Evolutionary conservation across 2,888 invertebrate species (phyloP).

Genomic region (Onchidella celtica): DNA sequence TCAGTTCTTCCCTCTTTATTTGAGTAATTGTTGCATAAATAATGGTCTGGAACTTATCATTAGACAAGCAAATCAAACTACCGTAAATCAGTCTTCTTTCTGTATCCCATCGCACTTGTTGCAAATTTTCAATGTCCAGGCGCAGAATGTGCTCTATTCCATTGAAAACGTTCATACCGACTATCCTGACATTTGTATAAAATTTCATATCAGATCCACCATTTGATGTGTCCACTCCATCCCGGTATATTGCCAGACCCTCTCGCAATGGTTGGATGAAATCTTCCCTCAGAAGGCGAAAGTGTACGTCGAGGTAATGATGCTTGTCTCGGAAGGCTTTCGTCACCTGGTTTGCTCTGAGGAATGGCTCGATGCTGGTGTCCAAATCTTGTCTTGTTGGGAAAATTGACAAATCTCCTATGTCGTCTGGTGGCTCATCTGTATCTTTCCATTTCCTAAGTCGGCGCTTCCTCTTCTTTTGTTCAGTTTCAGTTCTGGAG

Average conservation of each 20-base stretch:
- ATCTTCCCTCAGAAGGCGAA: slow-evolving; percentile 19
- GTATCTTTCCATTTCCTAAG: slow-evolving; percentile 14
- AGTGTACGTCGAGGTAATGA: slow-evolving; percentile 10
- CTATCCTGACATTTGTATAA: slow-evolving; percentile 1
- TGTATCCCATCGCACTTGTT: not conserved
- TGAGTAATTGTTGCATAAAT: slow-evolving; percentile 13
- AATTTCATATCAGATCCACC: not conserved
- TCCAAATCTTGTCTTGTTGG: slow-evolving; percentile 77
- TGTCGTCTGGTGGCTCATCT: slow-evolving; percentile 80
- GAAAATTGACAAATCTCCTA: slow-evolving; percentile 76
- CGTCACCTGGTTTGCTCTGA: slow-evolving; percentile 79
- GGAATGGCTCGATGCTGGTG: slow-evolving; percentile 77
- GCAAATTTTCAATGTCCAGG: not conserved
- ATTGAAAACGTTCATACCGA: not conserved
- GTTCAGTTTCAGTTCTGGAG: not conserved
- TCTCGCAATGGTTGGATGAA: slow-evolving; percentile 19
- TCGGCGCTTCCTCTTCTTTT: not conserved
- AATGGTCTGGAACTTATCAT: slow-evolving; percentile 2
- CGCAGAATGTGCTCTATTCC: slow-evolving; percentile 7
- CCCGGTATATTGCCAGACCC: not conserved
- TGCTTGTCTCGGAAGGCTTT: slow-evolving; percentile 10
- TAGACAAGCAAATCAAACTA: slow-evolving; percentile 9
- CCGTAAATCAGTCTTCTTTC: not conserved
- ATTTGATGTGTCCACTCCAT: too few relatives aligned
- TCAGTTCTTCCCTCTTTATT: not conserved